phyloP scores from a whole-genome alignment of 2,113 vertebrate genomes.

The Odontesthes bonariensis region DNA sequence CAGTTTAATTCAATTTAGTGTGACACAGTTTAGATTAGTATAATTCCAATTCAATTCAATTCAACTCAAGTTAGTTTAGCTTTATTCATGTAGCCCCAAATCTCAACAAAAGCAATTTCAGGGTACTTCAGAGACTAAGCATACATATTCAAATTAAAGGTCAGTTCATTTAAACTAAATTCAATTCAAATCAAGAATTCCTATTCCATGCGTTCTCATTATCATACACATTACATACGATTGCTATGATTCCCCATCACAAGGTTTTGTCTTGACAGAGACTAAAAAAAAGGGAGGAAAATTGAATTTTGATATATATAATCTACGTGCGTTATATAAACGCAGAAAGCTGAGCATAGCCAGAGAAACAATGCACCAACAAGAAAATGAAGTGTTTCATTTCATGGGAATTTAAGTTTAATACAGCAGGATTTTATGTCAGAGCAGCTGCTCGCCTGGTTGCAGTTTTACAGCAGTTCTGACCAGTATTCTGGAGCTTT shows the following conservation, averaged over 20 bases:
- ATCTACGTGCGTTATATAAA: background rate
- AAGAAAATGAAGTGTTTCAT: constrained; percentile 38
- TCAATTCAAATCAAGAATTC: no score
- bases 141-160: no score
- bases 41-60: background rate
- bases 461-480: constrained; percentile 28
- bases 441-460: constrained; percentile 29
- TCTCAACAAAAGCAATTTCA: background rate
- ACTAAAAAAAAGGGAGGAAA: background rate
- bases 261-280: no score
- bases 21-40: no score
- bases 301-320: background rate
- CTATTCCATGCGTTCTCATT: no score
- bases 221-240: no score
- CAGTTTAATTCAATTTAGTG: no score
- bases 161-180: no score
- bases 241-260: no score
- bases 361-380: constrained; percentile 8
- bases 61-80: background rate
- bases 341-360: constrained; percentile 1
- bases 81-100: background rate
- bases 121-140: no score
- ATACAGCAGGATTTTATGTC: constrained; percentile 30
- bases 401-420: constrained; percentile 60
- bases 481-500: constrained; percentile 29